Conservation (phyloP, 2,113 vertebrate species). For the Prolemur simus region DNA sequence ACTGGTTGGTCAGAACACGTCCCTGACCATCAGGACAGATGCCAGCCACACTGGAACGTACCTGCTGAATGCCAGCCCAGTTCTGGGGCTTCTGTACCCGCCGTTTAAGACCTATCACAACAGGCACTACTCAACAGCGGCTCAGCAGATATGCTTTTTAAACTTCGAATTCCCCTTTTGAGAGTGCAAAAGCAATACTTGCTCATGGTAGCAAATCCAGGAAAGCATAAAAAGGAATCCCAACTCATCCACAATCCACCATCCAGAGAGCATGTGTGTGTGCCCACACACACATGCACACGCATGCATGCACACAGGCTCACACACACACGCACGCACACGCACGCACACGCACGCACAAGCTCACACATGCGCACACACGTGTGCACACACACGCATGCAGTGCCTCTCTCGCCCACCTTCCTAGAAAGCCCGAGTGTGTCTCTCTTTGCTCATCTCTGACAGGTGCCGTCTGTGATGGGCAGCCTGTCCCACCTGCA, state of each 20-base stretch:
- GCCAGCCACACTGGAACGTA: neutral
- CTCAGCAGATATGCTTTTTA: neutral
- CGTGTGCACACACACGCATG: too few relatives aligned
- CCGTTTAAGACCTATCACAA: neutral
- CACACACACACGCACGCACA: neutral
- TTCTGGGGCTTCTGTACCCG: neutral
- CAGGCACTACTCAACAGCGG: neutral
- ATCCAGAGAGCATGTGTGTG: neutral
- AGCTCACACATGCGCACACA: neutral
- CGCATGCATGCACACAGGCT: too few relatives aligned
- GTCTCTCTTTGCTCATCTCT: neutral
- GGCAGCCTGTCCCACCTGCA: neutral
- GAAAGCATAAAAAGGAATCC: neutral
- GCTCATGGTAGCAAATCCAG: neutral
- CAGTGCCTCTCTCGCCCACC: neutral
- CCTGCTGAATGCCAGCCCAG: neutral
- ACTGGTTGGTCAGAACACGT: neutral
- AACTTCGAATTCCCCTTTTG: neutral
- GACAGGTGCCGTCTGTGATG: neutral
- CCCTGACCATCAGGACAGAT: neutral
- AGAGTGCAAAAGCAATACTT: neutral
- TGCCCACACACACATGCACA: too few relatives aligned
- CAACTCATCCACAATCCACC: neutral
- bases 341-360: neutral
- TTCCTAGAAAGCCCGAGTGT: neutral